Evolutionary conservation across 2,113 vertebrate genomes (phyloP).

Genomic region (Hemiscyllium ocellatum): DNA sequence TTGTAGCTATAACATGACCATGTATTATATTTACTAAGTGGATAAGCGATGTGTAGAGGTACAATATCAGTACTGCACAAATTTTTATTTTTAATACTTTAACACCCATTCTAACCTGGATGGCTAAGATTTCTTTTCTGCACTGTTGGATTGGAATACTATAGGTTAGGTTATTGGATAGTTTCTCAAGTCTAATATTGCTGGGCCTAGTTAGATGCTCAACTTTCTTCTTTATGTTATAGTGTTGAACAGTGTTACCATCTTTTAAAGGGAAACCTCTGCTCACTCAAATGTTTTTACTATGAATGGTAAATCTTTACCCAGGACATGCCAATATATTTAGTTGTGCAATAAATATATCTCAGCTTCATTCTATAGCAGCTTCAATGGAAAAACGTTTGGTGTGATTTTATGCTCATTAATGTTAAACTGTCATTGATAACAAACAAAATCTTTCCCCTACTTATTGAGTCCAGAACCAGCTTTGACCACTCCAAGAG

Average conservation of each 20-base stretch:
- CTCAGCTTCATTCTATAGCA: not conserved
- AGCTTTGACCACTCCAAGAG: not conserved
- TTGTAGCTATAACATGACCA: not conserved
- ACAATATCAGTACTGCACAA: not conserved
- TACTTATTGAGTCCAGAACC: not conserved
- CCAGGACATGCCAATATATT: too few species aligned
- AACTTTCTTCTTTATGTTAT: not conserved
- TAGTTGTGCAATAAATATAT: not conserved
- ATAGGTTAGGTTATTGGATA: not conserved
- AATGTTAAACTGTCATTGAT: not conserved
- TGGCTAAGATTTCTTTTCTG: not conserved
- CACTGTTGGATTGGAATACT: not conserved
- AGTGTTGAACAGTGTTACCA: not conserved
- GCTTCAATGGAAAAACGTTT: not conserved
- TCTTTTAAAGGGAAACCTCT: not conserved
- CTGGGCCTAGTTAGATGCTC: not conserved
- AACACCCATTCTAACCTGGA: not conserved
- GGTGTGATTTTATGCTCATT: not conserved
- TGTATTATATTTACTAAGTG: not conserved
- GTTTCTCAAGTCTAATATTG: not conserved
- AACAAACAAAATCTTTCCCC: not conserved
- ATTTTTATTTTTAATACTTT: not conserved
- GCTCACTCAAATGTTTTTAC: not conserved
- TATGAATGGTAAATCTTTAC: not conserved
- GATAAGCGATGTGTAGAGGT: conserved; percentile 10